A percentile compares a stretch with the other conserved stretches of the same genome.
These are phyloP conservation scores for Caranx melampygus DNA, from an alignment of 2,113 vertebrate species.

Conservation along the genomic window DNA sequence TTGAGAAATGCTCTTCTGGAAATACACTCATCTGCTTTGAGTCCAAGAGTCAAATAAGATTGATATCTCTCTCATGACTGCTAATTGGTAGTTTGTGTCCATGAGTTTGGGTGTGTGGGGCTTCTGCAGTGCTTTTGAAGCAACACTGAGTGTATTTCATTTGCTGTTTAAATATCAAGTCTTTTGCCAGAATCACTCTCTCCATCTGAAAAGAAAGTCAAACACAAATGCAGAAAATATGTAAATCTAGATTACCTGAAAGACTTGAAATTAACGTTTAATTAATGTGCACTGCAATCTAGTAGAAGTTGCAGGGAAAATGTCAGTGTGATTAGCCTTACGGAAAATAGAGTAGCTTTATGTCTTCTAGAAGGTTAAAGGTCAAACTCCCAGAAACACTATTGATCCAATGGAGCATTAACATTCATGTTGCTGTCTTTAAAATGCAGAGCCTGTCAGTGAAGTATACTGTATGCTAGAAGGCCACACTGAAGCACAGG, in stretches of 20 bases:
- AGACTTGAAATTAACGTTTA: not conserved
- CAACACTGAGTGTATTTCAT: too few relatives aligned
- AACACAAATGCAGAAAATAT: not conserved
- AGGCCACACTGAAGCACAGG: constrained; percentile 9
- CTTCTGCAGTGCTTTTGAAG: too few relatives aligned
- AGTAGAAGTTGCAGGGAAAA: constrained; percentile 28
- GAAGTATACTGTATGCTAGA: constrained; percentile 31
- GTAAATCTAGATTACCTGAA: not conserved
- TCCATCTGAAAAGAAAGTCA: not conserved
- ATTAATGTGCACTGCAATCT: not conserved
- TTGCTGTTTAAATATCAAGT: too few relatives aligned
- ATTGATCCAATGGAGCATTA: constrained; percentile 61
- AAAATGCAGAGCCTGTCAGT: constrained; percentile 60
- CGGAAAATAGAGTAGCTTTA: constrained; percentile 23
- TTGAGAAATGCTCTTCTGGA: too few relatives aligned
- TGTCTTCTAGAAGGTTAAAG: constrained; percentile 46
- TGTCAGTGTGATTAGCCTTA: constrained; percentile 34
- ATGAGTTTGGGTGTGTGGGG: too few relatives aligned
- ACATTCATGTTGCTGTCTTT: constrained; percentile 57
- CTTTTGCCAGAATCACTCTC: too few relatives aligned
- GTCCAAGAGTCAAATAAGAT: too few relatives aligned
- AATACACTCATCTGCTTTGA: not conserved
- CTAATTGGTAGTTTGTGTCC: too few relatives aligned
- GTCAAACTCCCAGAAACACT: constrained; percentile 44
- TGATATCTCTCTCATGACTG: not conserved